phyloP scores from a whole-genome alignment of 2,888 invertebrate genomes.

The Euproctis similis region DNA sequence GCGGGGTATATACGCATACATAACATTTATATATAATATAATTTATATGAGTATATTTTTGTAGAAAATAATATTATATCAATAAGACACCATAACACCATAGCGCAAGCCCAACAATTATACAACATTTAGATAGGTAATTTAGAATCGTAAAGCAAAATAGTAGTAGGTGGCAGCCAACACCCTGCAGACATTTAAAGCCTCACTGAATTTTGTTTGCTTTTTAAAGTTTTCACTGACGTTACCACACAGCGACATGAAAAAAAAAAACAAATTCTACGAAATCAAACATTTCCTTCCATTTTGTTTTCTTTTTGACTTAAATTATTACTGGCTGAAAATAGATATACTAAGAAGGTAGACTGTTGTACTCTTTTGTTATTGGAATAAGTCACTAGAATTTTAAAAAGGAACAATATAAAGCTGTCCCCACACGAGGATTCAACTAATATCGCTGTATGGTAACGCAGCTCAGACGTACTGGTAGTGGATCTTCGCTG shows the following conservation, averaged over 20 bases:
- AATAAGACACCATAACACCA: slow-evolving; percentile 35
- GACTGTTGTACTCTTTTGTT: too few relatives aligned
- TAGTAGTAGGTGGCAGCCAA: slow-evolving; percentile 61
- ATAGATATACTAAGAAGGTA: too few relatives aligned
- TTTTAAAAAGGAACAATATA: too few relatives aligned
- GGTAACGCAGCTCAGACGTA: slow-evolving; percentile 59
- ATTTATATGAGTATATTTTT: slow-evolving; percentile 28
- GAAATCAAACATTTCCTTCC: too few relatives aligned
- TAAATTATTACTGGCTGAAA: too few relatives aligned
- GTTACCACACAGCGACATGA: slow-evolving; percentile 61
- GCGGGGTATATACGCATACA: slow-evolving; percentile 27
- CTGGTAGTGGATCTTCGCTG: slow-evolving; percentile 71
- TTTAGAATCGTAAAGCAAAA: slow-evolving; percentile 35
- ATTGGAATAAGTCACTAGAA: too few relatives aligned
- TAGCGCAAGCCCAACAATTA: slow-evolving; percentile 53
- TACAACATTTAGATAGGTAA: slow-evolving; percentile 40
- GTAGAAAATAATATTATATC: too few relatives aligned
- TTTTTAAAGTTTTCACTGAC: slow-evolving; percentile 33
- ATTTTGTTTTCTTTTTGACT: too few relatives aligned
- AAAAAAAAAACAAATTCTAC: too few relatives aligned
- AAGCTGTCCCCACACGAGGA: too few relatives aligned
- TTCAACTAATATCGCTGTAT: slow-evolving; percentile 61
- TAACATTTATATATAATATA: slow-evolving; percentile 18
- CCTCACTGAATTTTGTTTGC: slow-evolving; percentile 35
- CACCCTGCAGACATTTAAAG: slow-evolving; percentile 75